Percentiles rank a stretch among this genome's conserved stretches.
phyloP scores from a whole-genome alignment of 2,113 vertebrate genomes.

The Leucoraja erinaceus region DNA sequence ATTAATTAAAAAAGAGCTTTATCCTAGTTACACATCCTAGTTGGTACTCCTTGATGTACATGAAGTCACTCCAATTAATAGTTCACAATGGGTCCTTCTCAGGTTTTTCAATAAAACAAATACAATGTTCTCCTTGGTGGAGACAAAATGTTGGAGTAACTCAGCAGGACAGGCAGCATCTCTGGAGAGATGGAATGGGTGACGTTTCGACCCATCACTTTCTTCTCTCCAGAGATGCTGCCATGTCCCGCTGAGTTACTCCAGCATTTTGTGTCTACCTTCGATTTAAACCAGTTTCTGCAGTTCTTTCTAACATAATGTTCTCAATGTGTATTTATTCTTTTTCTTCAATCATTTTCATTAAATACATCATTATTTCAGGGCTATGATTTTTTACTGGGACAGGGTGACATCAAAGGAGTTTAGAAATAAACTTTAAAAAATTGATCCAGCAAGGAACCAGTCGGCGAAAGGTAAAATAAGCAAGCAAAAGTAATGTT shows the following conservation, averaged over 20 bases:
- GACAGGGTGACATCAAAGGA: neutral
- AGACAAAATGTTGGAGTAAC: too few species aligned
- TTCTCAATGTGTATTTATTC: neutral
- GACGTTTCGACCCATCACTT: too few species aligned
- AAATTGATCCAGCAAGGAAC: neutral
- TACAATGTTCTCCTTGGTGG: neutral
- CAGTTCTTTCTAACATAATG: too few species aligned
- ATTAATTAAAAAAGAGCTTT: neutral
- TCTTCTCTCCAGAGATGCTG: too few species aligned
- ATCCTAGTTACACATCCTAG: neutral
- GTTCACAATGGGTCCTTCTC: neutral
- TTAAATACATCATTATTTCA: conserved; percentile 16
- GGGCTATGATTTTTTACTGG: neutral
- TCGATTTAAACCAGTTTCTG: too few species aligned
- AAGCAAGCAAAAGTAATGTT: neutral
- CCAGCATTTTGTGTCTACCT: too few species aligned
- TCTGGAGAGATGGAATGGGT: too few species aligned
- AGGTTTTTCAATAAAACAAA: conserved; percentile 4
- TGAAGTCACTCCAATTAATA: neutral
- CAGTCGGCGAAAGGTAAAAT: neutral
- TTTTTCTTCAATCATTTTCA: neutral
- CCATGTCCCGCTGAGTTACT: too few species aligned
- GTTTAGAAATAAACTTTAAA: neutral
- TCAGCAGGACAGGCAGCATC: too few species aligned
- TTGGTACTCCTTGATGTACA: neutral